phyloP scores from a whole-genome alignment of 2,888 invertebrate species.

The Monochamus alternatus region DNA sequence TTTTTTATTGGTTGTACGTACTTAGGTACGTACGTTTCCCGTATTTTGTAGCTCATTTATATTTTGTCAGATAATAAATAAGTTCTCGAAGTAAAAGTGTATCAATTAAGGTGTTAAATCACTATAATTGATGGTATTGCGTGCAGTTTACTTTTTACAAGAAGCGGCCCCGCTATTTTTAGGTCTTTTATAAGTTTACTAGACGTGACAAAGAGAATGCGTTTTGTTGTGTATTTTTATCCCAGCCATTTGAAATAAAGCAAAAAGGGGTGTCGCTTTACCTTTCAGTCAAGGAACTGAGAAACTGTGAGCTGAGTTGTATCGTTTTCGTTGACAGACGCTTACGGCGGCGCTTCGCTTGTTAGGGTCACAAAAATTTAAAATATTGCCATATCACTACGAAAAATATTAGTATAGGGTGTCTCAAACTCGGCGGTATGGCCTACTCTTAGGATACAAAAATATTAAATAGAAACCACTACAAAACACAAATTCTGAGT shows the following conservation, averaged over 20 bases:
- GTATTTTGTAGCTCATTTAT: slow-evolving; percentile 60
- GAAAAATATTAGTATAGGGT: too few relatives aligned
- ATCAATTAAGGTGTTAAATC: slow-evolving; percentile 64
- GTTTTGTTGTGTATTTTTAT: slow-evolving; percentile 63
- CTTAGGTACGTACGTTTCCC: slow-evolving; percentile 47
- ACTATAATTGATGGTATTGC: slow-evolving; percentile 64
- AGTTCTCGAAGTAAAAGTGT: slow-evolving; percentile 57
- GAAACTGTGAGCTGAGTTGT: slow-evolving; percentile 41
- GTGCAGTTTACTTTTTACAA: slow-evolving; percentile 59
- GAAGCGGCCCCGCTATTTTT: slow-evolving; percentile 58
- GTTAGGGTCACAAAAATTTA: not conserved
- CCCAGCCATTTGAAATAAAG: slow-evolving; percentile 54
- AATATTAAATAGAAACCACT: too few relatives aligned
- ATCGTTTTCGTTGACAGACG: slow-evolving; percentile 24
- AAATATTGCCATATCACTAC: too few relatives aligned
- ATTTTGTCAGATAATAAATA: slow-evolving; percentile 63
- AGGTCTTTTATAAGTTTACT: slow-evolving; percentile 54
- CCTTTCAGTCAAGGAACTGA: slow-evolving; percentile 50
- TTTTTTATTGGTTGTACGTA: slow-evolving; percentile 41
- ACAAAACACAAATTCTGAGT: too few relatives aligned
- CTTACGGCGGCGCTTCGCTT: not conserved
- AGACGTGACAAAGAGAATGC: slow-evolving; percentile 57
- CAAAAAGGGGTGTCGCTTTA: slow-evolving; percentile 58
- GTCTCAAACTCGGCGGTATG: too few relatives aligned
- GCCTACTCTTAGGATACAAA: too few relatives aligned